Conservation (phyloP, 2,888 invertebrate genomes). For the Heliconius sara region DNA sequence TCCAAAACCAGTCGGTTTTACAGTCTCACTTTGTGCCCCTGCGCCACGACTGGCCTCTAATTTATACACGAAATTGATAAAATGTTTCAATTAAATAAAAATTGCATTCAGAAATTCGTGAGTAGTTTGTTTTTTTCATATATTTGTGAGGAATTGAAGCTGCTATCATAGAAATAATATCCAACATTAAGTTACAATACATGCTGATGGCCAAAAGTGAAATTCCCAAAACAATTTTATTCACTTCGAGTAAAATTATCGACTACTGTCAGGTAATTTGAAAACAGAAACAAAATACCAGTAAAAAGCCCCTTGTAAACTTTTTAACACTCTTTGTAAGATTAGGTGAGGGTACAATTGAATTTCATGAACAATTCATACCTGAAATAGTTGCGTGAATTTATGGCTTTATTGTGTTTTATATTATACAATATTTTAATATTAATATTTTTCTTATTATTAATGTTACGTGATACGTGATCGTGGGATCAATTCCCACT, state of each 20-base stretch:
- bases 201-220: background rate
- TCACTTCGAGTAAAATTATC: slow-evolving; percentile 57
- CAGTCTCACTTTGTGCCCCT: no score
- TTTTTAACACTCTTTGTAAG: slow-evolving; percentile 21
- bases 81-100: no score
- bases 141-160: no score
- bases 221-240: slow-evolving; percentile 51
- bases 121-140: no score
- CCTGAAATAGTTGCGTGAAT: background rate
- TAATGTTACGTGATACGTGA: background rate
- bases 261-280: slow-evolving; percentile 59
- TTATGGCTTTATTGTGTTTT: background rate
- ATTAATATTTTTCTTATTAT: background rate
- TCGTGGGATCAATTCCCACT: no score
- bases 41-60: background rate
- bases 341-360: slow-evolving; percentile 26
- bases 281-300: no score
- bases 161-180: no score
- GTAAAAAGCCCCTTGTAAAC: no score
- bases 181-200: no score
- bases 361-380: slow-evolving; percentile 25
- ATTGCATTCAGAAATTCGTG: background rate
- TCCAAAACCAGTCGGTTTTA: no score
- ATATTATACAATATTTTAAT: background rate
- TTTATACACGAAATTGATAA: background rate